Evolutionary conservation across 2,888 invertebrate genomes (phyloP).

Genomic region (Dilophus febrilis): DNA sequence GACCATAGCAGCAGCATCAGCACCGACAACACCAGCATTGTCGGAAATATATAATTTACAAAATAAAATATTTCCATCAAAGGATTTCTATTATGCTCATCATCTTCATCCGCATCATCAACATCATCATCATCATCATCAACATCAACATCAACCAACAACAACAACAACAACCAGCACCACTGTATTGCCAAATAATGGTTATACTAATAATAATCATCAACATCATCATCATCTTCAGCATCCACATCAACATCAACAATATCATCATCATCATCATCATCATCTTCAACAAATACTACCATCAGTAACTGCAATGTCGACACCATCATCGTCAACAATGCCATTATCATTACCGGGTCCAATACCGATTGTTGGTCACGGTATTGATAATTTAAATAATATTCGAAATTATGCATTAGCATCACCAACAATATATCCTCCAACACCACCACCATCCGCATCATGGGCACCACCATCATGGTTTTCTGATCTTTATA

Average conservation of each 20-base stretch:
- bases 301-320: constrained; percentile 8
- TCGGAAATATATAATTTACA: background rate
- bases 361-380: background rate
- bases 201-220: too few relatives aligned
- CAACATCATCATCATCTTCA: background rate
- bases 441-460: constrained; percentile 30
- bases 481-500: too few relatives aligned
- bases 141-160: too few relatives aligned
- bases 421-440: constrained; percentile 31
- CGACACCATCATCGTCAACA: too few relatives aligned
- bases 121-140: constrained; percentile 1
- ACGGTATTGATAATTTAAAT: constrained; percentile 8
- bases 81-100: background rate
- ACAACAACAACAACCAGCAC: too few relatives aligned
- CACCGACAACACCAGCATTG: constrained; percentile 28
- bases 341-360: background rate
- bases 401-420: constrained; percentile 16
- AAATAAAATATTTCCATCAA: background rate
- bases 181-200: too few relatives aligned
- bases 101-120: background rate
- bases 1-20: constrained; percentile 31
- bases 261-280: constrained; percentile 4
- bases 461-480: constrained; percentile 31
- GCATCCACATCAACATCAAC: constrained; percentile 3
- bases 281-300: constrained; percentile 9